Evolutionary conservation across 2,113 vertebrate genomes (phyloP), one percentile per base, ranked within the genome.

Genomic region (Mola mola): DNA sequence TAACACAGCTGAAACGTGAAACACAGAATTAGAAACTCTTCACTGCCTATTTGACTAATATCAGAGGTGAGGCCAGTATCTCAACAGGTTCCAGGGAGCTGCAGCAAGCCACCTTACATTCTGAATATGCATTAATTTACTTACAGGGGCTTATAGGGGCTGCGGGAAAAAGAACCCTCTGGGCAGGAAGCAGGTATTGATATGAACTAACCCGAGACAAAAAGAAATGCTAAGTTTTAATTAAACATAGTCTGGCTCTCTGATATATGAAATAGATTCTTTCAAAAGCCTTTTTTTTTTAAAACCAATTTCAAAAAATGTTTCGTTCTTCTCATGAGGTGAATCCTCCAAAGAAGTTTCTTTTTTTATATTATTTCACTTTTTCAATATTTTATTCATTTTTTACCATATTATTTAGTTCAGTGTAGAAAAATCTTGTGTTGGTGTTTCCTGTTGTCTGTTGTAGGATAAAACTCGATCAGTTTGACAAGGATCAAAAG

Each of bases 41-140:
- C 22, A 20, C 58, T 58, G 36, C 13, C 15, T 44, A n/a, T 69
- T 68, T 20, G 34, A 40, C 73, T 69, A 46, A 49, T 43, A 70
- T 31, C 44, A 56, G 56, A 72, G 40, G 2, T 19, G 62, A 67
- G 47, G 46, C 55, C 46, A 34, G 42, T 48, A 25, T 41, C 50
- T 63, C 48, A 65, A 40, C 52, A 37, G 25, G 22, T 70, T 75
- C 48, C 53, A 25, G 53, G 57, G 59, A 75, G 47, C 8, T 40
- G 34, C 2, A 34, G 33, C 46, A 53, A 67, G 49, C 47, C 26
- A 48, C 61, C 59, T 61, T 40, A 28, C 37, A 60, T 31, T 40
- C 44, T 26, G 66, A 65, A 53, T 40, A 29, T 47, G 47, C 24
- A 41, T 26, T 40, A 56, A 81, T 56, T 28, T 53, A 26, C 28